Base-by-base conservation (phyloP, 2,888 invertebrate genomes). In the Steinernema scapterisci region DNA sequence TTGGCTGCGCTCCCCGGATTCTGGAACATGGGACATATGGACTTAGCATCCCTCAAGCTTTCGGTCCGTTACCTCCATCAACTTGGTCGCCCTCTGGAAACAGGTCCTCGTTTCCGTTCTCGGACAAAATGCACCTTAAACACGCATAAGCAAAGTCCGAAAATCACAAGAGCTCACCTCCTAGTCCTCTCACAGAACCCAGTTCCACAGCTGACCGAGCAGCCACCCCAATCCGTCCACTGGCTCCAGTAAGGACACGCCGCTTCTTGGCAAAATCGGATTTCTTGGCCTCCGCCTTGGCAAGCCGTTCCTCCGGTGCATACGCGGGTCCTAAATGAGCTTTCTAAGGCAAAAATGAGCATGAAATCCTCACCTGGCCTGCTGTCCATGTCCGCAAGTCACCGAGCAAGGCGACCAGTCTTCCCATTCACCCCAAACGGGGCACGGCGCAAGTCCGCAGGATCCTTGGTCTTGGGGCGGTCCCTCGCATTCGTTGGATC, bases 211-310 rank as follows among this genome's bases (percentile, higher is more conserved):
- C 77, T 75, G n/a, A 78, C 81, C 9, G 77, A 76, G 51, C 79
- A 79, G 16, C 79, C 79, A 27, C 82, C 75, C 81, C 81, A 80
- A 56, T 80, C 81, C 23, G 74, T 56, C 81, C 81, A 80, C 23
- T 75, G 73, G 38, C 76, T 76, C 74, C 75, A 80, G 71, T 80
- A 80, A 11, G 80, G 80, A 73, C 80, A 80, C 19, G 75, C 75
- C 21, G 81, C 77, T 43, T 71, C 73, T 45, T 80, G 80, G 25
- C 80, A 80, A 44, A 78, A 80, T 43, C 82, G 76, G 51, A 80
- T 74, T 70, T 82, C 82, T 13, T 70, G 52, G 25, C 73, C 81
- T 16, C 78, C 82, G 9, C 80, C 81, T 11, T 46, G 45, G 70
- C 81, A 80, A 7, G 75, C 75, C 38, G 21, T 46, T 21, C 80